phyloP scores from a whole-genome alignment of 2,113 vertebrate species.

The Neofelis nebulosa region DNA sequence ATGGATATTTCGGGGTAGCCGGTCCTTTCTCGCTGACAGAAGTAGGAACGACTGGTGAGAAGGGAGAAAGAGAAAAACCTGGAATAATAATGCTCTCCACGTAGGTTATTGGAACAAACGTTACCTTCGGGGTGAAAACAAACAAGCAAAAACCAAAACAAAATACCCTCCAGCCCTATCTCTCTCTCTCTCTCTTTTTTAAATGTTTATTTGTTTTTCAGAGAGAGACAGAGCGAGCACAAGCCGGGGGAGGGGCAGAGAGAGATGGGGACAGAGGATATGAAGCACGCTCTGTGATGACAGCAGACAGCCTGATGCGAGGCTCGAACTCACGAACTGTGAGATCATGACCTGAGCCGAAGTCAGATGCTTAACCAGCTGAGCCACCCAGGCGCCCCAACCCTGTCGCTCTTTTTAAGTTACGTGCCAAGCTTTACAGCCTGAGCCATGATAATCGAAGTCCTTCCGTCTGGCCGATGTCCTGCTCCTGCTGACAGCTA shows the following conservation, averaged over 20 bases:
- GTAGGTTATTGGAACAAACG: not conserved
- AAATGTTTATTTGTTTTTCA: too few species aligned
- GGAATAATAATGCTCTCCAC: not conserved
- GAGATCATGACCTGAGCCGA: too few species aligned
- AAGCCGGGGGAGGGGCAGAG: too few species aligned
- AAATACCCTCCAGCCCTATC: not conserved
- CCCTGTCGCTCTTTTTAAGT: not conserved
- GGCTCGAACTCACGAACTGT: too few species aligned
- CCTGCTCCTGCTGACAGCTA: not conserved
- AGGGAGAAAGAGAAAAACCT: slow-evolving; percentile 6
- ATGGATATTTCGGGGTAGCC: slow-evolving; percentile 77
- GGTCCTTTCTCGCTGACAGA: slow-evolving; percentile 72
- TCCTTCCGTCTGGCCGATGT: not conserved
- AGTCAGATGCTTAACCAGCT: too few species aligned
- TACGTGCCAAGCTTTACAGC: not conserved
- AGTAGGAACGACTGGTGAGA: slow-evolving; percentile 83
- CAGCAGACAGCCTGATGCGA: too few species aligned
- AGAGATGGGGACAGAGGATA: too few species aligned
- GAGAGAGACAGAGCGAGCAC: too few species aligned
- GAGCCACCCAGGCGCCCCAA: not conserved
- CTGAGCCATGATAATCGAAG: not conserved
- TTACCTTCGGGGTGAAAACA: not conserved
- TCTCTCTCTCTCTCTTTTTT: not conserved
- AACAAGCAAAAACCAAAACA: not conserved
- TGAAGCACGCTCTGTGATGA: too few species aligned